Evolutionary conservation across 2,797 vertebrate species (phyloP), one percentile per base, ranked within the genome.

Genomic region (Hylomyscus alleni): DNA sequence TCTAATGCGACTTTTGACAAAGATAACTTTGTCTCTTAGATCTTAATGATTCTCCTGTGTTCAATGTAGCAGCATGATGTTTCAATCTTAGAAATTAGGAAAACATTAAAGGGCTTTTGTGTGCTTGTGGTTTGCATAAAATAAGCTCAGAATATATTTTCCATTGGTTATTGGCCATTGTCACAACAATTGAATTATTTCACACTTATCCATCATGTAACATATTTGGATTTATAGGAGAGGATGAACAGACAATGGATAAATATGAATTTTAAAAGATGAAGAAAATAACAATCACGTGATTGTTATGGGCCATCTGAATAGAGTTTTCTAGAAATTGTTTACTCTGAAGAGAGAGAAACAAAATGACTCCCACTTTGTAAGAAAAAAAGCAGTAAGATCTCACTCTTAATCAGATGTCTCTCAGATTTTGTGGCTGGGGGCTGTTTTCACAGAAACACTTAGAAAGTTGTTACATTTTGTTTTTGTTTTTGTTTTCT

Each of bases 401-500:
- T 95, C 31, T 89, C 82, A 85, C 93, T 91, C 77, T 96, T 96
- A 95, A 94, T 95, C 93, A 96, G 95, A 96, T 72, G 31, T n/a
- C 22, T n/a, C 29, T 80, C 47, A 80, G 40, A 65, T 62, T 73
- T n/a, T 75, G 44, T 84, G 78, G n/a, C 72, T 93, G 58, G 92
- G 82, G 34, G 50, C 81, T 87, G 52, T 15, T 40, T 97, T 90
- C 93, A 73, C 26, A 96, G 52, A 77, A 97, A 94, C 11, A 76
- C 47, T 96, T 89, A 92, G 72, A 90, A 84, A 65, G 67, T 58
- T 56, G 24, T 52, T 73, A 19, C 93, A 44, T 69, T 82, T 56
- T 72, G 6, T 44, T 54, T 44, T 56, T 67, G 24, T 80, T 54
- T 14, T 60, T 60, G 60, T 11, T 67, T 67, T 67, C 13, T 26